Conservation (phyloP, 1,140 invertebrate genomes). For the Anoplolepis gracilipes region DNA sequence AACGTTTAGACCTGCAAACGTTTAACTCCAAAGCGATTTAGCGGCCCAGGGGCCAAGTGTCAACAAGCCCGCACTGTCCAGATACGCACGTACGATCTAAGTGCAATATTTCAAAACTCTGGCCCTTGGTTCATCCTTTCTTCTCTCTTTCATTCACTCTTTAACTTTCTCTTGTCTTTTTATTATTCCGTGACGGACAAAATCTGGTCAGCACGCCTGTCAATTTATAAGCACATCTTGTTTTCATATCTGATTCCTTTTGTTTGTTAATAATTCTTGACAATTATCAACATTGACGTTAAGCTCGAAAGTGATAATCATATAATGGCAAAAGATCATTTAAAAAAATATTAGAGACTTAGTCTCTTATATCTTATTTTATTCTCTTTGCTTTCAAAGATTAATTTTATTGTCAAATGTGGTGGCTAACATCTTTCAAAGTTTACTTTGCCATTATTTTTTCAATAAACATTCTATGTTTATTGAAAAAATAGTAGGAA, state of each 20-base stretch:
- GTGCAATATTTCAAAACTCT: slow-evolving; percentile 50
- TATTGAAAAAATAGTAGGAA: no score
- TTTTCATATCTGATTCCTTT: background rate
- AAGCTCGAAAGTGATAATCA: no score
- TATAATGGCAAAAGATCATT: no score
- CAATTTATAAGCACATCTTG: slow-evolving; percentile 29
- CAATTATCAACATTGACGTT: no score
- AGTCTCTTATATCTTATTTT: background rate
- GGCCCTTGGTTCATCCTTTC: slow-evolving; percentile 3
- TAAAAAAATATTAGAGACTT: no score
- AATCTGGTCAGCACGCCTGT: slow-evolving; percentile 8
- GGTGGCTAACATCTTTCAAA: background rate
- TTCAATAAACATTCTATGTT: background rate
- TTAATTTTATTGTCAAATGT: background rate
- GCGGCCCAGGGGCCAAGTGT: slow-evolving; percentile 79
- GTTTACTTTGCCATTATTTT: background rate
- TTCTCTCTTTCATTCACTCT: slow-evolving; percentile 14
- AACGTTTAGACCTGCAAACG: slow-evolving; percentile 76
- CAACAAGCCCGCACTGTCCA: slow-evolving; percentile 77
- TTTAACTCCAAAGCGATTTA: slow-evolving; percentile 79
- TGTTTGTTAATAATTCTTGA: background rate
- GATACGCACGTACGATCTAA: slow-evolving; percentile 68
- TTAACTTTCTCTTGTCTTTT: slow-evolving; percentile 50
- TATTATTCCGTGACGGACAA: slow-evolving; percentile 43
- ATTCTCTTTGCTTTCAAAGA: background rate